phyloP scores from a whole-genome alignment of 1,140 invertebrate genomes.

The Apocrypta bakeri region DNA sequence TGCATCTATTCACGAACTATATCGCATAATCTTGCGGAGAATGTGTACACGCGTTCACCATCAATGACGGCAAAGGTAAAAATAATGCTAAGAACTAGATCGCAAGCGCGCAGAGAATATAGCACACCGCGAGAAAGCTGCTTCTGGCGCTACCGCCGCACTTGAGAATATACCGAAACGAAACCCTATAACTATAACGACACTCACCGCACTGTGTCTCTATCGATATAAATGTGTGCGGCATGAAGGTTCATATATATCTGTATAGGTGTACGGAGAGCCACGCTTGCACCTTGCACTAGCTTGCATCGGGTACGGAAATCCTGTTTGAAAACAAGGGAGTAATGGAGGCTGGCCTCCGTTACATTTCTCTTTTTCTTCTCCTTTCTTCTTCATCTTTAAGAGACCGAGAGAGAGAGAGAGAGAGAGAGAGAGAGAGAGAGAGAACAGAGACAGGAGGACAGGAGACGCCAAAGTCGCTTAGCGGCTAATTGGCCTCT shows the following conservation, averaged over 20 bases:
- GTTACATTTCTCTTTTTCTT: conserved; percentile 40
- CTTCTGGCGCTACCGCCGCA: neutral
- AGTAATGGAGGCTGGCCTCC: conserved; percentile 2
- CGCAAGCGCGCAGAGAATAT: conserved; percentile 13
- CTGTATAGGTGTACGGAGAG: neutral
- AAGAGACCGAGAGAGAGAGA: neutral
- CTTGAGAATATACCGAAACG: conserved; percentile 39
- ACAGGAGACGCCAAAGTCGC: neutral
- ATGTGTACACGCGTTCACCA: neutral
- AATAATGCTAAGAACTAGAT: conserved; percentile 48
- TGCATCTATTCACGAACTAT: neutral
- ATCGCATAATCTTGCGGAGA: too few species aligned
- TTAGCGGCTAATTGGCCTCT: conserved; percentile 21
- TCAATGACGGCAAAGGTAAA: conserved; percentile 38
- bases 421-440: too few species aligned
- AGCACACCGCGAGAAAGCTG: conserved; percentile 2
- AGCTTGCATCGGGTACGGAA: neutral
- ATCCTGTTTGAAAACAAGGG: conserved; percentile 48
- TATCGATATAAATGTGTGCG: neutral
- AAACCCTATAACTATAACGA: conserved; percentile 24
- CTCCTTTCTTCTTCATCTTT: too few species aligned
- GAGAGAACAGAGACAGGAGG: neutral
- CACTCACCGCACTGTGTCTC: neutral
- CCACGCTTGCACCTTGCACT: too few species aligned
- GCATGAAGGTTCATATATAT: neutral